These are phyloP conservation scores for Podotricha telesiphe DNA, from an alignment of 2,888 invertebrate genomes.

Conservation along the genomic window DNA sequence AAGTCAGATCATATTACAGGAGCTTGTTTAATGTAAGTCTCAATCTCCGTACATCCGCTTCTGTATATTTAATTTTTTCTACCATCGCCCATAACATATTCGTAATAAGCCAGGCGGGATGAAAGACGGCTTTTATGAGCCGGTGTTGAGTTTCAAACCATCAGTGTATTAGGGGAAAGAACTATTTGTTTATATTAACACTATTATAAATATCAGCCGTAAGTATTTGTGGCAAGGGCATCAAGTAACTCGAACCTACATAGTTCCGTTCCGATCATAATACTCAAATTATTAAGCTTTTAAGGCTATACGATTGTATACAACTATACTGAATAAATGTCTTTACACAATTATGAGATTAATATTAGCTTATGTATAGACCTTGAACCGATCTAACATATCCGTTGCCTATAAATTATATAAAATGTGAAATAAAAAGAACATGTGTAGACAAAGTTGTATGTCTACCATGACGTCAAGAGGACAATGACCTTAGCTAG, in stretches of 20 bases:
- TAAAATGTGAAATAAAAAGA: slow-evolving; percentile 43
- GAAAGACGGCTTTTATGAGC: slow-evolving; percentile 75
- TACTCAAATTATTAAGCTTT: background rate
- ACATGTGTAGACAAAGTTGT: slow-evolving; percentile 41
- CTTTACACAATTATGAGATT: background rate
- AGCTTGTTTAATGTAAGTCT: slow-evolving; percentile 63
- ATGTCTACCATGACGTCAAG: slow-evolving; percentile 61
- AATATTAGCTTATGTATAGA: background rate
- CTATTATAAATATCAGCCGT: slow-evolving; percentile 62
- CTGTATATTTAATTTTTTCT: slow-evolving; percentile 54
- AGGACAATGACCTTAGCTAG: slow-evolving; percentile 61
- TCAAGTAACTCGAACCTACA: slow-evolving; percentile 37
- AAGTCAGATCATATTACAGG: slow-evolving; percentile 66
- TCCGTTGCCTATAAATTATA: slow-evolving; percentile 29
- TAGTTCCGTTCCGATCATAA: background rate
- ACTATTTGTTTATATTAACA: slow-evolving; percentile 66
- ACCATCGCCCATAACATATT: slow-evolving; percentile 57
- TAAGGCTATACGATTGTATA: background rate
- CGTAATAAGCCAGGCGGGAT: slow-evolving; percentile 69
- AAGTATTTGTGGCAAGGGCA: slow-evolving; percentile 38
- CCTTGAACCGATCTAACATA: background rate
- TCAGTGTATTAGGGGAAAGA: slow-evolving; percentile 52
- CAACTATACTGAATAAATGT: background rate
- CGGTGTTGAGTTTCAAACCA: slow-evolving; percentile 70
- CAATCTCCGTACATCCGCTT: slow-evolving; percentile 62